Evolutionary conservation across 2,797 vertebrate genomes (phyloP).

Genomic region (Lepilemur ruficaudatus): DNA sequence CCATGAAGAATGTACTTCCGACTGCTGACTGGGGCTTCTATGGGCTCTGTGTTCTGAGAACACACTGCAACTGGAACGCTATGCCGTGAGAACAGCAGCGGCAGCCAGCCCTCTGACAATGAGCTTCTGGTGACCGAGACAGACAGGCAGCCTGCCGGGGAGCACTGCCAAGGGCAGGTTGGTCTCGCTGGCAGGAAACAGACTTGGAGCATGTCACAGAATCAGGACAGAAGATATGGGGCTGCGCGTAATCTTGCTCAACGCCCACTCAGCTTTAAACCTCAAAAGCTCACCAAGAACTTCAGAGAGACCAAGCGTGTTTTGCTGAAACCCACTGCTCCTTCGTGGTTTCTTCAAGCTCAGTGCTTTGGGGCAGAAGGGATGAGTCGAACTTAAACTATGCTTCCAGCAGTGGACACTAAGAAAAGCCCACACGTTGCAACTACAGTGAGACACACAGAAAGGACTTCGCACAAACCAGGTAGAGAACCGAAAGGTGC

Average conservation of each 20-base stretch:
- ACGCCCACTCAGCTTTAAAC: background rate
- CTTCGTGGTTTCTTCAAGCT: background rate
- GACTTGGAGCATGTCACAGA: background rate
- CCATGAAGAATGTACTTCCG: background rate
- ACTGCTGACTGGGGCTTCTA: background rate
- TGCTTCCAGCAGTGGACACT: background rate
- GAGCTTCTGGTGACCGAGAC: background rate
- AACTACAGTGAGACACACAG: background rate
- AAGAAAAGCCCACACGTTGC: background rate
- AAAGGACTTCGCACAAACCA: background rate
- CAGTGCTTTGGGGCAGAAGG: background rate
- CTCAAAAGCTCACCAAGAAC: constrained; percentile 37
- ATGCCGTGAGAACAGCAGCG: background rate
- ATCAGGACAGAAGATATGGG: constrained; percentile 28
- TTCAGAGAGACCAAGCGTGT: background rate
- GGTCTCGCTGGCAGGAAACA: constrained; percentile 14
- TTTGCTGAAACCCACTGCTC: background rate
- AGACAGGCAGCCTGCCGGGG: background rate
- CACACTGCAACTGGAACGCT: background rate
- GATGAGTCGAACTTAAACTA: background rate
- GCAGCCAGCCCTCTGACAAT: background rate
- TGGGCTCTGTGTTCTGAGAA: background rate
- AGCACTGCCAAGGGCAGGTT: background rate
- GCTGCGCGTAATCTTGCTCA: background rate
- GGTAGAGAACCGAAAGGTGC: background rate